phyloP scores from a whole-genome alignment of 2,797 vertebrate species.

The Picus viridis region DNA sequence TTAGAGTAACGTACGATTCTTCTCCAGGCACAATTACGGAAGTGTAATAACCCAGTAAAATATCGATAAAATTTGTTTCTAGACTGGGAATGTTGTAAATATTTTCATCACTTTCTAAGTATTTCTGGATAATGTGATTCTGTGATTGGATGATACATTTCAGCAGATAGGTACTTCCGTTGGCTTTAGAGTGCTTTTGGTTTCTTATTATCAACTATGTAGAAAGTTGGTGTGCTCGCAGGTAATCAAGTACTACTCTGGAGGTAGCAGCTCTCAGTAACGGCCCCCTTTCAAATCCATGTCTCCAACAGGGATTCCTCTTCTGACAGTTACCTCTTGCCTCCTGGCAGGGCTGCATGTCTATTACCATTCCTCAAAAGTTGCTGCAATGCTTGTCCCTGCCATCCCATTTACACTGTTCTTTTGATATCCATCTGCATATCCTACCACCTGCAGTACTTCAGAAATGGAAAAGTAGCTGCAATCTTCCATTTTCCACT shows the following conservation, averaged over 20 bases:
- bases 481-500: not conserved
- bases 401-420: not conserved
- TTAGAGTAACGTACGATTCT: not conserved
- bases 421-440: not conserved
- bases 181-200: rapidly evolving
- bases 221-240: not conserved
- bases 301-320: not conserved
- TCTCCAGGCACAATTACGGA: not conserved
- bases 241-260: not conserved
- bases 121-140: not conserved
- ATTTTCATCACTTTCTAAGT: not conserved
- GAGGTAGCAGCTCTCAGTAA: not conserved
- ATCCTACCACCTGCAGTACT: not conserved
- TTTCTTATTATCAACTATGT: not conserved
- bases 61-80: not conserved
- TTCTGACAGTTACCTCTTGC: not conserved
- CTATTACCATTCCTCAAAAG: rapidly evolving
- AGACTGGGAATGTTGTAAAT: not conserved
- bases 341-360: not conserved
- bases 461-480: not conserved
- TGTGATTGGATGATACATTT: not conserved
- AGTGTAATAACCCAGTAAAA: not conserved
- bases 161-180: not conserved
- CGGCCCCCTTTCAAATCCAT: not conserved
- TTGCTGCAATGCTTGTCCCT: not conserved